Base-by-base conservation (phyloP, 2,888 invertebrate genomes). In the Xestia rhomboidea region DNA sequence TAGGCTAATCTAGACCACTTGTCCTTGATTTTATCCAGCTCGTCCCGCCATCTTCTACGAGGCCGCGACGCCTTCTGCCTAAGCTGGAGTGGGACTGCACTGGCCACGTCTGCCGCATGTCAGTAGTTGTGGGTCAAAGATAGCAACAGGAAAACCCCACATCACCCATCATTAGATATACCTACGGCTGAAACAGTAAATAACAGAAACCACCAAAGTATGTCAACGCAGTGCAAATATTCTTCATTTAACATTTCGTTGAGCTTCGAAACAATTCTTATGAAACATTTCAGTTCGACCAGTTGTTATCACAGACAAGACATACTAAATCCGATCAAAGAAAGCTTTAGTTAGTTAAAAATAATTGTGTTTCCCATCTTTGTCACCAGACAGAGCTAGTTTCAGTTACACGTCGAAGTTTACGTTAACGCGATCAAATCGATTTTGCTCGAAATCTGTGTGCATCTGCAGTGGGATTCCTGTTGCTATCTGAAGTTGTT, bases 211-310 rank as follows among this genome's bases (percentile, higher is more conserved):
- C 67, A 68, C 60, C 54, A 38, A 80, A 87, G 81, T 90, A 81
- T 88, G 91, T 92, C 92, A 92, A 91, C 91, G 90, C 86, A 82
- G 82, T 84, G 79, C 87, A 83, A 89, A 88, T 87, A 85, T 84
- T 87, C 84, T 88, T 91, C 91, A 92, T 93, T 93, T 93, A 91
- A 92, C 92, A 92, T 86, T 82, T 87, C 80, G 68, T 85, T 49
- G 46, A 68, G 49, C 62, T 76, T 57, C 57, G 68, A 72, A 73
- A 82, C 73, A 84, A 79, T 79, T 46, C 49, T 44, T 68, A 74
- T 81, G 62, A 70, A 30, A 77, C n/a, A 11, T 66, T 57, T 51
- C 68, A 62, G 73, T 66, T 49, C 60, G 34, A 70, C 34, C 30
- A 51, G 41, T 30, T 34, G 24, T 57, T 18, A 57, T 27, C 15